Percentiles rank a stretch among this genome's conserved stretches.
Evolutionary conservation across 2,797 vertebrate genomes (phyloP).

Genomic region (Hydrophis major): DNA sequence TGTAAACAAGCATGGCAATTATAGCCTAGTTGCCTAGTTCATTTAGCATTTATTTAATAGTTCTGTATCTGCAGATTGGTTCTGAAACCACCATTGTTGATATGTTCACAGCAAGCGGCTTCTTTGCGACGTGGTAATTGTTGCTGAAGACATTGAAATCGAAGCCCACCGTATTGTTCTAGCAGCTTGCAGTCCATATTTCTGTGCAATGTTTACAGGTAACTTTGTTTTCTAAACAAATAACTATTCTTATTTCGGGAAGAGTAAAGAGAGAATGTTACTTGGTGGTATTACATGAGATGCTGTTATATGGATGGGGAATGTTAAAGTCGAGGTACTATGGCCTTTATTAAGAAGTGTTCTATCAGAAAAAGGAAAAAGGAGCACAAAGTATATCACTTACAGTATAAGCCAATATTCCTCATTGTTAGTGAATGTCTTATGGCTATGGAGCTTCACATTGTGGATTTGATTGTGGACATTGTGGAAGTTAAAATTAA

Average conservation of each 20-base stretch:
- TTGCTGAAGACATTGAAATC: constrained; percentile 87
- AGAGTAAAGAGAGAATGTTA: neutral
- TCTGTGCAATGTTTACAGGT: constrained; percentile 99
- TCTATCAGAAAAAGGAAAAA: neutral
- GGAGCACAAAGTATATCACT: neutral
- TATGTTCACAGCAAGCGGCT: constrained; percentile 83
- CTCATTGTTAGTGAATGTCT: neutral
- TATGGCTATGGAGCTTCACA: neutral
- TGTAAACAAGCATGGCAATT: neutral
- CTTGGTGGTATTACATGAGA: neutral
- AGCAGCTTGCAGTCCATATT: constrained; percentile 94
- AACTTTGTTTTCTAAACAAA: constrained; percentile 9
- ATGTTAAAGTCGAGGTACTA: neutral
- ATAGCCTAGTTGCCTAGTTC: neutral
- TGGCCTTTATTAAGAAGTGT: neutral
- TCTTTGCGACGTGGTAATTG: constrained; percentile 92
- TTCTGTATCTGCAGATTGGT: neutral
- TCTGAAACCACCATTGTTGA: constrained; percentile 52
- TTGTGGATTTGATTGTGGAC: neutral
- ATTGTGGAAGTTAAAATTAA: neutral
- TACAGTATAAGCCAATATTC: neutral
- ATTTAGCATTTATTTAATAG: neutral
- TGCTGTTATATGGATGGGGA: neutral
- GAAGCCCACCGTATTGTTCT: constrained; percentile 92
- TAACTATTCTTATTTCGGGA: neutral